phyloP scores from a whole-genome alignment of 1,140 invertebrate species.

The Sipha flava region DNA sequence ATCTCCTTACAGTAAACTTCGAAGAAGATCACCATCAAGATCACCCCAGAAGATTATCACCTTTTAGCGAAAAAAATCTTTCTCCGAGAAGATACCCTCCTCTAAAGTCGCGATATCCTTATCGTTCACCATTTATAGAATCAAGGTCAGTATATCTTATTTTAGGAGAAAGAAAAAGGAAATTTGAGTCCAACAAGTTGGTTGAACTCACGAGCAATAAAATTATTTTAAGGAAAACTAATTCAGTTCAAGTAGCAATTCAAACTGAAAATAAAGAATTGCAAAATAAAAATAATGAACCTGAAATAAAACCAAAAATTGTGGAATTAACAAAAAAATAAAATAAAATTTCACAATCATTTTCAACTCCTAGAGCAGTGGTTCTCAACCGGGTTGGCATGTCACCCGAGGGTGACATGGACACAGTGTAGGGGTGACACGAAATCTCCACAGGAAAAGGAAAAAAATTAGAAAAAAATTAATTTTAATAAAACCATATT shows the following conservation, averaged over 20 bases:
- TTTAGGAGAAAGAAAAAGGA: constrained; percentile 31
- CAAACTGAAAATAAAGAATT: constrained; percentile 11
- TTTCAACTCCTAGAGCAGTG: background rate
- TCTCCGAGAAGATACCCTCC: background rate
- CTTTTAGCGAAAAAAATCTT: constrained; percentile 18
- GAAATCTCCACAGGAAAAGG: too few species aligned
- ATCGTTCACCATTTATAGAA: constrained; percentile 1
- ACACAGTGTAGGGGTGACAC: too few species aligned
- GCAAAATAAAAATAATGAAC: background rate
- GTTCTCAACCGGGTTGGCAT: too few species aligned
- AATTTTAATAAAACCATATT: too few species aligned
- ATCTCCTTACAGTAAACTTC: constrained; percentile 18
- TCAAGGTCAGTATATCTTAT: background rate
- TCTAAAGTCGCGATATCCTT: background rate
- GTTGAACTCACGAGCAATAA: constrained; percentile 28
- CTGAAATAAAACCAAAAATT: background rate
- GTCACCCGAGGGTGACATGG: too few species aligned
- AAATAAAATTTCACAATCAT: background rate
- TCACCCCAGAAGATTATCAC: constrained; percentile 2
- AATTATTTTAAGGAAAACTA: constrained; percentile 21
- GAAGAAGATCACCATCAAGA: constrained; percentile 10
- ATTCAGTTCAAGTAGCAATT: constrained; percentile 27
- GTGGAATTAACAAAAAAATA: background rate
- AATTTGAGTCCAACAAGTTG: constrained; percentile 32
- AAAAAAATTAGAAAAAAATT: too few species aligned